These are phyloP conservation scores for Setipinna tenuifilis DNA, from an alignment of 2,797 vertebrate species.

Conservation along the genomic window DNA sequence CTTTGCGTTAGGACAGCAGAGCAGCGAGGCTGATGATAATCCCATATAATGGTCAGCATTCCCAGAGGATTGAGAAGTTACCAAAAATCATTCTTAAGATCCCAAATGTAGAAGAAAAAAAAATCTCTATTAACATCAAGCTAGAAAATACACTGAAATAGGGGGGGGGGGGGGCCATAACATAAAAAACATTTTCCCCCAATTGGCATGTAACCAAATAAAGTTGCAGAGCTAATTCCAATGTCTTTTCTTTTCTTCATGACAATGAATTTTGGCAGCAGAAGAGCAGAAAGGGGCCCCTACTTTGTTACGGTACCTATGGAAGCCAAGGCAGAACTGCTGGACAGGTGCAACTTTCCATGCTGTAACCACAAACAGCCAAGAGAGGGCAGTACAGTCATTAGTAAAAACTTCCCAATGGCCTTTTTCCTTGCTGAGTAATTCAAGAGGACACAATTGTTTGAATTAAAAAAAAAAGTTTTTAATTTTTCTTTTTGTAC, in stretches of 20 bases:
- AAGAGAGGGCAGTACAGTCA: not conserved
- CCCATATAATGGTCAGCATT: not conserved
- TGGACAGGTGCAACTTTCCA: not conserved
- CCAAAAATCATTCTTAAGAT: no score
- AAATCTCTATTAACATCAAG: no score
- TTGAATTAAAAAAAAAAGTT: not conserved
- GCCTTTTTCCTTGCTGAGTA: not conserved
- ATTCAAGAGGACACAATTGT: not conserved
- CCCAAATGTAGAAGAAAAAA: no score
- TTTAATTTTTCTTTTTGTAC: slow-evolving; percentile 17
- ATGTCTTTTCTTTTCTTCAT: no score
- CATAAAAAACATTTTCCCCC: no score
- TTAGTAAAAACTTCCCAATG: not conserved
- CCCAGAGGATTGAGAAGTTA: not conserved
- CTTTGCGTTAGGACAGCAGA: not conserved
- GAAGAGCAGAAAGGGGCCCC: no score
- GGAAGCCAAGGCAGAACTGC: not conserved
- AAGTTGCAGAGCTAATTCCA: no score
- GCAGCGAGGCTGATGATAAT: not conserved
- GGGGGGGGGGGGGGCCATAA: no score
- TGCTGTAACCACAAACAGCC: not conserved
- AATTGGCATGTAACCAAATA: no score
- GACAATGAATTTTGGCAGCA: no score
- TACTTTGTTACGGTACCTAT: not conserved
- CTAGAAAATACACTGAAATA: no score